Percentiles rank a stretch among this genome's conserved stretches.
phyloP scores from a whole-genome alignment of 1,140 invertebrate species.

The Drosophila watanabei region DNA sequence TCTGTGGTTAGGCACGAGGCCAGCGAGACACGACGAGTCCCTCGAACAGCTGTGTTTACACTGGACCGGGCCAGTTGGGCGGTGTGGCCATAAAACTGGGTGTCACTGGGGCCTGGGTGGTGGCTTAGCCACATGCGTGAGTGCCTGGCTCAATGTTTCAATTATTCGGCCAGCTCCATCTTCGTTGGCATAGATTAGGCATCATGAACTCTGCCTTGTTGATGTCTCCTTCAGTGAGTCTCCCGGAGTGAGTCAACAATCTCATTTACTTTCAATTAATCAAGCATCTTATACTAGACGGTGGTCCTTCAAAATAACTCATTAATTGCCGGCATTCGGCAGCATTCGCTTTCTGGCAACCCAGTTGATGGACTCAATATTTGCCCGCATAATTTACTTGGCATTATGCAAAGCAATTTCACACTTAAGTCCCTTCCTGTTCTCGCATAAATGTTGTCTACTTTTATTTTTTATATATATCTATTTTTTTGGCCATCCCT shows the following conservation, averaged over 20 bases:
- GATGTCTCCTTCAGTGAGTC: slow-evolving; percentile 9
- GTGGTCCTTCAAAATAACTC: slow-evolving; percentile 22
- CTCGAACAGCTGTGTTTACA: slow-evolving; percentile 72
- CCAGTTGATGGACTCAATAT: slow-evolving; percentile 55
- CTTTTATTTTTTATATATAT: slow-evolving; percentile 1
- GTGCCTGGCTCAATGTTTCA: slow-evolving; percentile 69
- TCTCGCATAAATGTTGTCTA: slow-evolving; percentile 62
- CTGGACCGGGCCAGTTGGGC: slow-evolving; percentile 37
- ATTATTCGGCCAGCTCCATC: slow-evolving; percentile 61
- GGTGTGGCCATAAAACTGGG: slow-evolving; percentile 8
- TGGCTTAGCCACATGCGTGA: slow-evolving; percentile 50
- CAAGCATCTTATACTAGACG: not conserved
- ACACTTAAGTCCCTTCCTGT: slow-evolving; percentile 63
- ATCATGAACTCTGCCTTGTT: slow-evolving; percentile 13
- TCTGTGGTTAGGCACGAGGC: slow-evolving; percentile 76
- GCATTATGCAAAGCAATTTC: slow-evolving; percentile 73
- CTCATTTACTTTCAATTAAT: slow-evolving; percentile 40
- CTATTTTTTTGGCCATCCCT: slow-evolving; percentile 17
- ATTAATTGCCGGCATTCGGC: slow-evolving; percentile 12
- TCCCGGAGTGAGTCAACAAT: slow-evolving; percentile 24
- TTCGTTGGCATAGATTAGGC: slow-evolving; percentile 38
- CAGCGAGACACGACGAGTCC: slow-evolving; percentile 4
- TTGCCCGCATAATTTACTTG: slow-evolving; percentile 76
- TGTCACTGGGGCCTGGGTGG: not conserved
- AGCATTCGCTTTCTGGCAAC: not conserved